Evolutionary conservation across 2,888 invertebrate genomes (phyloP), one percentile per base, ranked within the genome.

Genomic region (Hoplodrina blanda): DNA sequence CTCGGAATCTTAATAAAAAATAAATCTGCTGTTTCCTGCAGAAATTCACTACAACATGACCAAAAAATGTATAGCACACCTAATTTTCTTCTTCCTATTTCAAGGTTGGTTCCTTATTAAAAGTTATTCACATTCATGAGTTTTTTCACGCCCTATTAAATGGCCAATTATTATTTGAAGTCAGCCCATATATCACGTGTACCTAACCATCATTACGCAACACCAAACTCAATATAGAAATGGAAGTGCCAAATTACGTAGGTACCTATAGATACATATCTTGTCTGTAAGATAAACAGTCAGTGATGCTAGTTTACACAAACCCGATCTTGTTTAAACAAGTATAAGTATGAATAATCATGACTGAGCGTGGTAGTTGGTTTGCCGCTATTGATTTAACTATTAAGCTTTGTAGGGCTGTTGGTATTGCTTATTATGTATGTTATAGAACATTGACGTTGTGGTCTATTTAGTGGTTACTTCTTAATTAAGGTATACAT

Each of bases 281-380:
- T 66, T 55, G 69, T 62, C 56, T 62, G 50, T 62, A 69, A 81
- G 75, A 72, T 72, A 81, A 83, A 83, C 81, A 82, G 63, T 37
- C 13, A 17, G 55, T 73, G 56, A 64, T 60, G 57, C 64, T 54
- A 60, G 78, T 70, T 75, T 78, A 81, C 66, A 71, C 50, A 83
- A 81, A 63, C 64, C 60, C 53, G 65, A 73, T 69, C 84, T 68
- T 82, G 78, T 74, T 75, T 73, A 67, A 69, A 73, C 69, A 75
- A 80, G 54, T 71, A n/a, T 81, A 73, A 83, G 71, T 78, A 75
- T 82, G 84, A 83, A 82, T 82, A 81, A 82, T 73, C 74, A 78
- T 84, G 71, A 67, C 65, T 37, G 46, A 68, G 19, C 25, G 46
- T 44, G 52, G 52, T 19, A 57, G 37, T 54, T 41, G 50, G 46